Evolutionary conservation across 2,113 vertebrate genomes (phyloP).

Genomic region (Vidua chalybeata): DNA sequence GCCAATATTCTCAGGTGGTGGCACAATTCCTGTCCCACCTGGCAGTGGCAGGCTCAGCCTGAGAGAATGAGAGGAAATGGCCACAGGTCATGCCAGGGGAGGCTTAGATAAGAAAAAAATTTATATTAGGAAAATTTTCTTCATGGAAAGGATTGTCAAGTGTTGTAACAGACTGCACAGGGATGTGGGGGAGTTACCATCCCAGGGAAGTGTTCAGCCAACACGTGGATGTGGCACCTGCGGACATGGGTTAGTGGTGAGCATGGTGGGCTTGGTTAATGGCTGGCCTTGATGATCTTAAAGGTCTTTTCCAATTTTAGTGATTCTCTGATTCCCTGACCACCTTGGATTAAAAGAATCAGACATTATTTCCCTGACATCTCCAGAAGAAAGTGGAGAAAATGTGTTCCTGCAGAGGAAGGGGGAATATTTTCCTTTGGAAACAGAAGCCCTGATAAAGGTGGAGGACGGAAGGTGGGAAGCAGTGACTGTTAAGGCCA

Average conservation of each 20-base stretch:
- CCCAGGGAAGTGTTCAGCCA: background rate
- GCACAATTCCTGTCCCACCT: background rate
- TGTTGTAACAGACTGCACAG: background rate
- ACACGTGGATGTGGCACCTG: background rate
- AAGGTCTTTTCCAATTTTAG: background rate
- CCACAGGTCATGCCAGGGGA: background rate
- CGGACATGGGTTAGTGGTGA: background rate
- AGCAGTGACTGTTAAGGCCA: background rate
- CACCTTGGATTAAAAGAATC: background rate
- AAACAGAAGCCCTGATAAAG: background rate
- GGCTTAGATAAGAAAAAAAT: background rate
- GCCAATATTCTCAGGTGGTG: background rate
- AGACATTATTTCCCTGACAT: background rate
- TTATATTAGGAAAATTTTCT: background rate
- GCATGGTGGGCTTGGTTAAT: fast-evolving
- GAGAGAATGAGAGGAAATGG: background rate
- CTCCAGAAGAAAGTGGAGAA: background rate
- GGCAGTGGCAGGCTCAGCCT: background rate
- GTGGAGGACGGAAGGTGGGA: background rate
- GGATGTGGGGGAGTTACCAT: background rate
- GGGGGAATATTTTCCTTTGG: background rate
- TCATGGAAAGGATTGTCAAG: background rate
- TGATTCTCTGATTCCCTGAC: background rate
- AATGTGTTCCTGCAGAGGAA: background rate
- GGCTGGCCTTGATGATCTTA: background rate